These are phyloP conservation scores for Nixonia krombeini DNA, from an alignment of 1,140 invertebrate species.

Conservation along the genomic window DNA sequence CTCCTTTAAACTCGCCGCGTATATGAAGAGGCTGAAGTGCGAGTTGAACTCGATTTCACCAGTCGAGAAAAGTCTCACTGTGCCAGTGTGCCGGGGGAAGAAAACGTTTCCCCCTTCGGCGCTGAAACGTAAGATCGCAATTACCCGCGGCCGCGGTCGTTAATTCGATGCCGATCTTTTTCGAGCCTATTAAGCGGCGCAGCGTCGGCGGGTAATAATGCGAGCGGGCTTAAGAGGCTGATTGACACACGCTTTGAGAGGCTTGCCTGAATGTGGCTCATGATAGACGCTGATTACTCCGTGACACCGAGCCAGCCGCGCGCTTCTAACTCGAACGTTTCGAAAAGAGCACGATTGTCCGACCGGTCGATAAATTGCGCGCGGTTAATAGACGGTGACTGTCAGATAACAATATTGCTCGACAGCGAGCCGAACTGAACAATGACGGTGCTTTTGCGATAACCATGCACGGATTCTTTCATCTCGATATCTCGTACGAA, in stretches of 20 bases:
- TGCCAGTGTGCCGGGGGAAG: slow-evolving; percentile 19
- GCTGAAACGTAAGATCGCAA: too few relatives aligned
- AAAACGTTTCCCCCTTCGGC: too few relatives aligned
- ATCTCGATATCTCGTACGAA: too few relatives aligned
- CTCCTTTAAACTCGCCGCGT: slow-evolving; percentile 36
- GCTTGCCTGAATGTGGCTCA: slow-evolving; percentile 16
- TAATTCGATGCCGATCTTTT: too few relatives aligned
- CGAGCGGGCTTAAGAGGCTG: slow-evolving; percentile 9
- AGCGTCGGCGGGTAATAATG: slow-evolving; percentile 13
- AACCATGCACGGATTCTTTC: neutral
- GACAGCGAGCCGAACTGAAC: slow-evolving; percentile 11
- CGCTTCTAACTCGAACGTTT: slow-evolving; percentile 43
- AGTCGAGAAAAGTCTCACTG: slow-evolving; percentile 15
- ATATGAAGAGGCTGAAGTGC: slow-evolving; percentile 25
- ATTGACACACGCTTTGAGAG: slow-evolving; percentile 39
- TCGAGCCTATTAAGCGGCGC: slow-evolving; percentile 2
- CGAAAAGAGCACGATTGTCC: slow-evolving; percentile 39
- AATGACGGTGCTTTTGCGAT: slow-evolving; percentile 20
- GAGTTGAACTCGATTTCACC: slow-evolving; percentile 33
- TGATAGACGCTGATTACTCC: slow-evolving; percentile 52
- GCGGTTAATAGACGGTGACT: slow-evolving; percentile 51
- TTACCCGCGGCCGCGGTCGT: too few relatives aligned
- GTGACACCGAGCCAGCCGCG: slow-evolving; percentile 29
- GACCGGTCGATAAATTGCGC: slow-evolving; percentile 53
- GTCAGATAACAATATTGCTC: slow-evolving; percentile 23